Percentiles rank a stretch among this genome's conserved stretches.
Evolutionary conservation across 1,140 invertebrate genomes (phyloP).

Genomic region (Hormaphis cornu): DNA sequence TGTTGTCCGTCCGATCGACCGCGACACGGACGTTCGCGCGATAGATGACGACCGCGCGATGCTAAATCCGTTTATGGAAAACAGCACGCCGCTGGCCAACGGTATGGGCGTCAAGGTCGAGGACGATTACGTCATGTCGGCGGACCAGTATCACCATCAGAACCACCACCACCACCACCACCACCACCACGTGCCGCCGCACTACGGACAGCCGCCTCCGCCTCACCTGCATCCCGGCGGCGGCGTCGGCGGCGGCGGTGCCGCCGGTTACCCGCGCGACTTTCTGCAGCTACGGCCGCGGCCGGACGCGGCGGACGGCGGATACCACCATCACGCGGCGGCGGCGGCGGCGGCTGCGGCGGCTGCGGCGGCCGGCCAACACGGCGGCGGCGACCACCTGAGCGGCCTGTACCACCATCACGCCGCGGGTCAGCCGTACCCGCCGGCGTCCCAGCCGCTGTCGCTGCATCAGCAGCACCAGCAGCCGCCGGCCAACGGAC

Average conservation of each 20-base stretch:
- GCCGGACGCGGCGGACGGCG: constrained; percentile 44
- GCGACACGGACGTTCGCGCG: too few species aligned
- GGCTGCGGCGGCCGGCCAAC: too few species aligned
- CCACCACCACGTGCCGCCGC: constrained; percentile 43
- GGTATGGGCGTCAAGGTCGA: constrained; percentile 31
- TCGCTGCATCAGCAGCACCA: constrained; percentile 44
- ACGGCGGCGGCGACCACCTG: constrained; percentile 41
- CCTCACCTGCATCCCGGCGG: constrained; percentile 46
- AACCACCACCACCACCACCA: constrained; percentile 48
- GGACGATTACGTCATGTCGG: constrained; percentile 1
- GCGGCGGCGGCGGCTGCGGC: too few species aligned
- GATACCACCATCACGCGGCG: constrained; percentile 44
- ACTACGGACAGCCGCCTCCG: constrained; percentile 42
- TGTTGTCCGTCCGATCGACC: too few species aligned
- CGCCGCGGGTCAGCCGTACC: constrained; percentile 42
- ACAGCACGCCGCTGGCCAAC: constrained; percentile 43
- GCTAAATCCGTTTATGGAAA: constrained; percentile 55
- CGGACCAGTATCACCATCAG: constrained; percentile 21
- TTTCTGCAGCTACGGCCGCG: constrained; percentile 44
- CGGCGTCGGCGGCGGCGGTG: constrained; percentile 43
- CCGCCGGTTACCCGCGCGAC: constrained; percentile 40
- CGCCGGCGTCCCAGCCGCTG: constrained; percentile 49
- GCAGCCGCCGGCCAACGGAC: constrained; percentile 57
- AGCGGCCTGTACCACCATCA: constrained; percentile 50
- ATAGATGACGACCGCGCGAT: constrained; percentile 41